These are phyloP conservation scores for Chrysomela aeneicollis DNA, from an alignment of 2,888 invertebrate species.

Conservation along the genomic window DNA sequence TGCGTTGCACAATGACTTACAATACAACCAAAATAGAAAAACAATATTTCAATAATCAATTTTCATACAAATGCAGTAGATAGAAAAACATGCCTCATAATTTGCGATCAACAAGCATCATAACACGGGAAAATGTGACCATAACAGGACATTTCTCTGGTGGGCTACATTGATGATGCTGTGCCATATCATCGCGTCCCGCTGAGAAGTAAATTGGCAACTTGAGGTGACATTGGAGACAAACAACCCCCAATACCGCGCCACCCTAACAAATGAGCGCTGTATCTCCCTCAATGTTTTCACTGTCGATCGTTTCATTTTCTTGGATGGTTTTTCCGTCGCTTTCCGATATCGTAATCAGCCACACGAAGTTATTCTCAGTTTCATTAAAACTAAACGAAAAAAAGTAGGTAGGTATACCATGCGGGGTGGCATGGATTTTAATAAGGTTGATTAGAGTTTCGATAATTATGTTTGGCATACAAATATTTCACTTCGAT, in stretches of 20 bases:
- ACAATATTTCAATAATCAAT: too few relatives aligned
- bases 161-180: neutral
- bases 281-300: neutral
- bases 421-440: too few relatives aligned
- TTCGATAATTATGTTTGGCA: too few relatives aligned
- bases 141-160: slow-evolving; percentile 25
- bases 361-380: neutral
- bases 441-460: too few relatives aligned
- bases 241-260: neutral
- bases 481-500: too few relatives aligned
- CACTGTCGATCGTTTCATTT: neutral
- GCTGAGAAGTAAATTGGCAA: slow-evolving; percentile 14
- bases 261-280: neutral
- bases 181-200: neutral
- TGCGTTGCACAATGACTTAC: too few relatives aligned
- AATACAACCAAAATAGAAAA: too few relatives aligned
- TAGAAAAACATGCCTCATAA: too few relatives aligned
- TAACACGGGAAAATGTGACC: neutral
- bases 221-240: neutral
- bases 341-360: neutral
- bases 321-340: neutral
- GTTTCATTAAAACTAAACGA: neutral
- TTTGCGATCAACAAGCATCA: neutral
- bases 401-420: neutral
- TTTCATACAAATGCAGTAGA: too few relatives aligned